Evolutionary conservation across 2,888 invertebrate species (phyloP).

Genomic region (Lasioglossum leucozonium): DNA sequence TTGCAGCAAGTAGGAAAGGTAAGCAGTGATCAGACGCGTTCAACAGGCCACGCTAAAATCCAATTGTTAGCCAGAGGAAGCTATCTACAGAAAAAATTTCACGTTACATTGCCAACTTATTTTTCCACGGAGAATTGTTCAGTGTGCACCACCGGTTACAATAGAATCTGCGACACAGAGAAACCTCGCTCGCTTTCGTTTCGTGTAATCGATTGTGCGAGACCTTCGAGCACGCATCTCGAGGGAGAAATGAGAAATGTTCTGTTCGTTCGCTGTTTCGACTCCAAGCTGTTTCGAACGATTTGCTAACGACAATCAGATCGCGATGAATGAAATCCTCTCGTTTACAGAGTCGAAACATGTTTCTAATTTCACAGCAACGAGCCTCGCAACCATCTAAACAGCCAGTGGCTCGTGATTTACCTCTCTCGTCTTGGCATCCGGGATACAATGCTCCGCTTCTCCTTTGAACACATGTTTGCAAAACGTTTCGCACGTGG

Average conservation of each 20-base stretch:
- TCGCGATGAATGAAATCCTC: not conserved
- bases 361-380: not conserved
- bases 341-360: not conserved
- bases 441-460: not conserved
- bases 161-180: not conserved
- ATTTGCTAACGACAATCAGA: too few relatives aligned
- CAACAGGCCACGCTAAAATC: not conserved
- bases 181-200: conserved; percentile 1
- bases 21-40: not conserved
- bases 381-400: not conserved
- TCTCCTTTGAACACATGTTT: not conserved
- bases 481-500: conserved; percentile 22
- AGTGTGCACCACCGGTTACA: not conserved
- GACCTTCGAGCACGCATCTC: not conserved
- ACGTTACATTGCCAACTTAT: not conserved
- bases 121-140: not conserved
- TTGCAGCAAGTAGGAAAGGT: not conserved
- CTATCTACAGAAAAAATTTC: not conserved
- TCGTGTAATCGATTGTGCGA: conserved; percentile 3
- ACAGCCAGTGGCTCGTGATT: not conserved
- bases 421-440: not conserved
- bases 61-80: not conserved
- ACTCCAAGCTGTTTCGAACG: not conserved
- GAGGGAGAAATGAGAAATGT: not conserved
- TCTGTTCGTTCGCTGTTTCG: not conserved